phyloP scores from a whole-genome alignment of 1,140 invertebrate species.

The Lepidurus apus region DNA sequence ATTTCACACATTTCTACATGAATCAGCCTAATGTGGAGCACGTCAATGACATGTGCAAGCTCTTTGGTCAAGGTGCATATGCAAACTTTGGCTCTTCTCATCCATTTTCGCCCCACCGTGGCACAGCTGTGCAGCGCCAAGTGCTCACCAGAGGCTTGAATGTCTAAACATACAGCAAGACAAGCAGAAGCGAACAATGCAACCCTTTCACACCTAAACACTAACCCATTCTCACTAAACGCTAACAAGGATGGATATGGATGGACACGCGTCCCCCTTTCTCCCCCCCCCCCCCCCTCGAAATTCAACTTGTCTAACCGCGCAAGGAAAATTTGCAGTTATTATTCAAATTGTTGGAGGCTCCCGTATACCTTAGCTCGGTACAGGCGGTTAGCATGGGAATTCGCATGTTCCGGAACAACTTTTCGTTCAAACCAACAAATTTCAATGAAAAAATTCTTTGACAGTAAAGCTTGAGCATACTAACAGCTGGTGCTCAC shows the following conservation, averaged over 20 bases:
- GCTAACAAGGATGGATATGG: background rate
- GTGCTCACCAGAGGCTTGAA: background rate
- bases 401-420: no score
- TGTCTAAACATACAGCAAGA: background rate
- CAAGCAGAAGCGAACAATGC: background rate
- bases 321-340: background rate
- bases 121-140: conserved; percentile 1
- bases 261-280: background rate
- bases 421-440: no score
- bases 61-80: background rate
- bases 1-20: background rate
- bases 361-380: no score
- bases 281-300: no score
- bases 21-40: background rate
- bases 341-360: no score
- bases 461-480: no score
- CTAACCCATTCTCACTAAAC: conserved; percentile 1
- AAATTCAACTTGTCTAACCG: background rate
- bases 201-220: conserved; percentile 10
- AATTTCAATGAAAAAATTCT: no score
- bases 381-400: no score
- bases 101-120: background rate
- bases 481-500: no score
- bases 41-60: background rate
- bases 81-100: background rate